Percentiles rank a stretch among this genome's conserved stretches.
Conservation (phyloP, 2,797 vertebrate genomes). For the Urosaurus nigricauda region DNA sequence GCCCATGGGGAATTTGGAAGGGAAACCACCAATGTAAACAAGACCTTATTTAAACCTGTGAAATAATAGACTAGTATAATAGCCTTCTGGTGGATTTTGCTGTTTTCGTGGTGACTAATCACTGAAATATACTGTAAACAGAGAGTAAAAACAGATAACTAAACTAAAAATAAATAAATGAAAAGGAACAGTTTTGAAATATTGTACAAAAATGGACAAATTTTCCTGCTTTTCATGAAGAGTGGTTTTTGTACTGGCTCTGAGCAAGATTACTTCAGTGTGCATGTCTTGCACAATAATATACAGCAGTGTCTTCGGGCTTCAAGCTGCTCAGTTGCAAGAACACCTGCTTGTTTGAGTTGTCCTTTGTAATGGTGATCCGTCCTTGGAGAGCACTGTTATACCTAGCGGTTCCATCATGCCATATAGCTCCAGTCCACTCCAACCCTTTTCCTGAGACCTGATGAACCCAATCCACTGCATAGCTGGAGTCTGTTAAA, state of each 20-base stretch:
- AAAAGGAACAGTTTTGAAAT: too few relatives aligned
- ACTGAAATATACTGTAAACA: too few relatives aligned
- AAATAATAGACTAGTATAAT: too few relatives aligned
- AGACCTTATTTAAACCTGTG: too few relatives aligned
- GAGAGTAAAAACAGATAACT: too few relatives aligned
- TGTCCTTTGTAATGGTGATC: conserved; percentile 14
- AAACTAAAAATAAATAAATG: too few relatives aligned
- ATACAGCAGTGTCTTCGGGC: conserved; percentile 22
- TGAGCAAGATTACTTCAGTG: background rate
- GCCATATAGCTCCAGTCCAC: background rate
- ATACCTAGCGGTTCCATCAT: background rate
- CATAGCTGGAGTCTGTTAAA: background rate
- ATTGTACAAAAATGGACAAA: too few relatives aligned
- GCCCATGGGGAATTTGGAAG: too few relatives aligned
- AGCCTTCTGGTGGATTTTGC: too few relatives aligned
- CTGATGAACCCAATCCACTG: rapidly evolving
- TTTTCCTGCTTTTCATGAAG: background rate
- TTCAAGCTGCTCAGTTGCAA: conserved; percentile 3
- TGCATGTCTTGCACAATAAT: conserved; percentile 25
- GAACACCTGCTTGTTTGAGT: background rate
- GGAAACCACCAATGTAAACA: too few relatives aligned
- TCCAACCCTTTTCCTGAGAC: background rate
- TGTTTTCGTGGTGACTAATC: too few relatives aligned
- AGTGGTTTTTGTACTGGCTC: background rate
- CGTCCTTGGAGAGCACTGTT: background rate